These are phyloP conservation scores for Bufo bufo DNA, from an alignment of 2,113 vertebrate species.

Conservation along the genomic window DNA sequence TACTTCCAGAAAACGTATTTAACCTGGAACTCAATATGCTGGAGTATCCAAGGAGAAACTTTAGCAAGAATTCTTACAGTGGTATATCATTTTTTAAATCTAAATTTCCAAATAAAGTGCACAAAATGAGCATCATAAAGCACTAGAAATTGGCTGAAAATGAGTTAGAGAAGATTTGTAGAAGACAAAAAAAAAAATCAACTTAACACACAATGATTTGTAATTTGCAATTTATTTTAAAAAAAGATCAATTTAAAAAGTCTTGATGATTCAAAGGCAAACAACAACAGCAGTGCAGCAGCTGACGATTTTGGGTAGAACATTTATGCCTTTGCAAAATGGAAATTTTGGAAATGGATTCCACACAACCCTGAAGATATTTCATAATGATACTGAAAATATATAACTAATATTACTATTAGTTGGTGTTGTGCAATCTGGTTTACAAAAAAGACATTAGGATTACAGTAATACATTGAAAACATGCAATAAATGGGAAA, in stretches of 20 bases:
- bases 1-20: too few relatives aligned
- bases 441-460: too few relatives aligned
- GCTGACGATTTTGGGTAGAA: background rate
- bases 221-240: too few relatives aligned
- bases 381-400: too few relatives aligned
- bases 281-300: background rate
- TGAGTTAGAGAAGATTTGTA: background rate
- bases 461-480: too few relatives aligned
- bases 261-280: background rate
- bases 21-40: background rate
- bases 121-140: too few relatives aligned
- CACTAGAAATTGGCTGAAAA: background rate
- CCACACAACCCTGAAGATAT: too few relatives aligned
- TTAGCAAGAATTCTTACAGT: background rate
- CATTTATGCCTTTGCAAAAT: background rate
- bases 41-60: background rate
- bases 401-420: too few relatives aligned
- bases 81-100: background rate
- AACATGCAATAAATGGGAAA: too few relatives aligned
- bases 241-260: background rate
- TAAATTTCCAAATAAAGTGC: background rate
- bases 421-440: too few relatives aligned
- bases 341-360: too few relatives aligned
- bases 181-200: background rate
- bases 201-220: too few relatives aligned